Evolutionary conservation across 2,113 vertebrate genomes (phyloP).

Genomic region (Xenus cinereus): DNA sequence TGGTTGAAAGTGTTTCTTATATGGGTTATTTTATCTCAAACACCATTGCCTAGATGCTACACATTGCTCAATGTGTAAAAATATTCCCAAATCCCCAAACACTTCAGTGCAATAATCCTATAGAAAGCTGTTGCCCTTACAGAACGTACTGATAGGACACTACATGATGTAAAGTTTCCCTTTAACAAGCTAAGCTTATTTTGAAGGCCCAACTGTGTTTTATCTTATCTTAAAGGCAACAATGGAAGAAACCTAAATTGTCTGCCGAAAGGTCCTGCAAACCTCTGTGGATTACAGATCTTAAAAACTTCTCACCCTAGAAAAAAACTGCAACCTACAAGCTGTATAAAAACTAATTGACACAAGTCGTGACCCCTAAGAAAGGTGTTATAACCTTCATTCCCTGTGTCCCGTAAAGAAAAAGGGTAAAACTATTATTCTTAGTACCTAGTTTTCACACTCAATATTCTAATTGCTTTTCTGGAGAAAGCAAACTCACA

Average conservation of each 20-base stretch:
- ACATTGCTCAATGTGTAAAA: background rate
- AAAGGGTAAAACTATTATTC: background rate
- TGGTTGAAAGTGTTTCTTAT: background rate
- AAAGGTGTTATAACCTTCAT: background rate
- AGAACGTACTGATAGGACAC: fast-evolving
- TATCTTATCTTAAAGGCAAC: background rate
- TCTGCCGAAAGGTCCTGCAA: background rate
- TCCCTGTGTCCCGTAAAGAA: background rate
- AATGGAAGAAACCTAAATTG: background rate
- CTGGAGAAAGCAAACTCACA: background rate
- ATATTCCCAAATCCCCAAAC: background rate
- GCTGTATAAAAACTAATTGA: background rate
- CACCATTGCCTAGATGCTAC: background rate
- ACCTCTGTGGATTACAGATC: background rate
- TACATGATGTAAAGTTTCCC: background rate
- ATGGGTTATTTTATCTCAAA: background rate
- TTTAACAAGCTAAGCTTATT: background rate
- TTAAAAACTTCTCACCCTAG: background rate
- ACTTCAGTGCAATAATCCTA: background rate
- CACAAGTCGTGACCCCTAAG: background rate
- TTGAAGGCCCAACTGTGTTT: background rate
- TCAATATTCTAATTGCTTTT: background rate
- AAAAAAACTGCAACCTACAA: background rate
- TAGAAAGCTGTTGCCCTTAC: background rate
- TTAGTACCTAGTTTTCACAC: background rate